Evolutionary conservation across 2,888 invertebrate species (phyloP).

Genomic region (Rosalia funebris): DNA sequence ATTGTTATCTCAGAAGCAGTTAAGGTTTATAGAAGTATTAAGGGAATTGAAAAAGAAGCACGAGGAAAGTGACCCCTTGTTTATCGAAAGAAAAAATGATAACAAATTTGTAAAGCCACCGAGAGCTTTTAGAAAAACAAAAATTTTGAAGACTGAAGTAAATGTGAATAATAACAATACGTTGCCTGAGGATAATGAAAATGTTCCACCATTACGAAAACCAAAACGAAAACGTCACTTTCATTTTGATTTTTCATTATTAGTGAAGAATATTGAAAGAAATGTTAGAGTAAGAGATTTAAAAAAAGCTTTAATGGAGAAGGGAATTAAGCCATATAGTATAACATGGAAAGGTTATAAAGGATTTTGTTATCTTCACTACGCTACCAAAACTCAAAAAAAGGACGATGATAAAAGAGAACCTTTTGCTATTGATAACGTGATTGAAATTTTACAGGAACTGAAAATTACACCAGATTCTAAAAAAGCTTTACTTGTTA

Average conservation of each 20-base stretch:
- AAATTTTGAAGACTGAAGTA: background rate
- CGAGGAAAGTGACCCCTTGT: background rate
- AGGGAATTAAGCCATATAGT: slow-evolving; percentile 79
- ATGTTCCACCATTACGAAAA: slow-evolving; percentile 27
- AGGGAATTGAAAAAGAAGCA: slow-evolving; percentile 73
- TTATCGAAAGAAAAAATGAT: background rate
- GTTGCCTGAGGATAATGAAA: slow-evolving; percentile 29
- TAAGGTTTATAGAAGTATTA: slow-evolving; percentile 79
- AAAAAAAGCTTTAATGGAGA: slow-evolving; percentile 77
- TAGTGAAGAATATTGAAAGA: slow-evolving; percentile 78
- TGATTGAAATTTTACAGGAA: slow-evolving; percentile 65
- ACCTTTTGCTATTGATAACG: slow-evolving; percentile 64
- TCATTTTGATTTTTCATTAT: slow-evolving; percentile 69
- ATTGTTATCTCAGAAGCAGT: slow-evolving; percentile 75
- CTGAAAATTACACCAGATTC: slow-evolving; percentile 61
- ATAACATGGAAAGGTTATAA: slow-evolving; percentile 73
- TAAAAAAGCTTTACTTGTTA: slow-evolving; percentile 58
- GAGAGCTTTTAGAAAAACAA: slow-evolving; percentile 4
- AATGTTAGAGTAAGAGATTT: slow-evolving; percentile 78
- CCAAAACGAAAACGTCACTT: slow-evolving; percentile 17
- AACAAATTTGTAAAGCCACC: too few species aligned
- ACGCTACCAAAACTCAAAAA: slow-evolving; percentile 70
- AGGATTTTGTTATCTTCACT: slow-evolving; percentile 72
- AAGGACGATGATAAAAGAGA: slow-evolving; percentile 37
- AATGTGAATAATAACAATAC: background rate